Base-by-base conservation (phyloP, 2,797 vertebrate species). In the Gymnocypris eckloni region DNA sequence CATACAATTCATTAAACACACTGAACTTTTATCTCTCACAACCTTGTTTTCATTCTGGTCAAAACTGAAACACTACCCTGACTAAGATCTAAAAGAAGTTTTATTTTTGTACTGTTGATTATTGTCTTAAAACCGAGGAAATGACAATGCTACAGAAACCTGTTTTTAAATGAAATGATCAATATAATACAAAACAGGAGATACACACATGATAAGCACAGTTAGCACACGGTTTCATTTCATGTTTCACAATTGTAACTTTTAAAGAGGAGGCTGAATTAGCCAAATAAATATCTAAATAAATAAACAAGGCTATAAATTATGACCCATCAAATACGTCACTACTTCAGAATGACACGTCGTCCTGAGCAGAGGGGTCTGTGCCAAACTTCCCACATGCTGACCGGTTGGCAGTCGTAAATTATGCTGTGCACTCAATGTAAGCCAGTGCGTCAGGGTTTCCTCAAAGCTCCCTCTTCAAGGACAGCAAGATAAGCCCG, bases 401-500 rank as follows among this genome's bases (percentile, higher is more conserved):
- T 71, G 66, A 59, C 39, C 15, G 48, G 41, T 52, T 83, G 73
- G 41, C 41, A 39, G 43, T 79, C 67, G 28, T 41, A 33, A 87
- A 86, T 83, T 37, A 83, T 71, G 50, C n/a, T 79, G 39, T 81
- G 81, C 22, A 64, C 50, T 80, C 69, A 80, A 78, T 72, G 69
- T 79, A 59, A 81, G 66, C 25, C 25, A 1, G 18, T 64, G 50
- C 13, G 25, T 37, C 3, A 54, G 18, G 11, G 61, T 33, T 70
- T 56, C 37, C 71, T 50, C 37, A 12, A 61, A 70, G 20, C 52
- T 54, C 3, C 37, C 67, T 50, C 37, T 43, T 72, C 77, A 79
- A 84, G 86, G n/a, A 86, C 73, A 87, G 72, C 1, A 39, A 82
- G 59, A 71, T 82, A 79, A 84, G 59, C 66, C 28, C 8, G 7